Evolutionary conservation across 2,888 invertebrate genomes (phyloP).

Genomic region (Villa cingulata): DNA sequence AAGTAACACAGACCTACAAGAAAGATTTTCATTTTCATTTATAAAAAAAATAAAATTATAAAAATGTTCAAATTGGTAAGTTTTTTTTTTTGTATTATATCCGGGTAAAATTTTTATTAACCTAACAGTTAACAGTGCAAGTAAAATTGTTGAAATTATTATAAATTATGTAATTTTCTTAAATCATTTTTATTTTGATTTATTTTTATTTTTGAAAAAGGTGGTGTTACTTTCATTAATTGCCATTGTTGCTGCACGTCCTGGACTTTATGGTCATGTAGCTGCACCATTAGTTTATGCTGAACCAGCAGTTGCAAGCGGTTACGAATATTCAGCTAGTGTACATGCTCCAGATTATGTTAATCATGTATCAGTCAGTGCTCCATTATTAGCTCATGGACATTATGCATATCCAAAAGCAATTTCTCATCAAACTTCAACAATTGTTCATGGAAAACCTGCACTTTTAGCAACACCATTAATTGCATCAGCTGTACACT

Average conservation of each 20-base stretch:
- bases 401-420: slow-evolving; percentile 22
- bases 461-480: background rate
- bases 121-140: too few species aligned
- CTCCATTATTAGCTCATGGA: background rate
- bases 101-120: too few species aligned
- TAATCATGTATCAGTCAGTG: slow-evolving; percentile 29
- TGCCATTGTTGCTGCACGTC: slow-evolving; percentile 18
- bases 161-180: background rate
- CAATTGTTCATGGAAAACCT: slow-evolving; percentile 34
- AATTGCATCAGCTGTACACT: slow-evolving; percentile 12
- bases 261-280: slow-evolving; percentile 6
- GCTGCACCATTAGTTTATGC: slow-evolving; percentile 5
- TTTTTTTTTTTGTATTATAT: background rate
- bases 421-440: slow-evolving; percentile 42
- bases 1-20: slow-evolving; percentile 7
- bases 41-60: background rate
- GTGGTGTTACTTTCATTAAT: slow-evolving; percentile 23
- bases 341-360: slow-evolving; percentile 19
- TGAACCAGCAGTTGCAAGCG: slow-evolving; percentile 11
- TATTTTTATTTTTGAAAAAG: slow-evolving; percentile 8
- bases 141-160: too few species aligned
- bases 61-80: slow-evolving; percentile 18
- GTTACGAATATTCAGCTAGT: slow-evolving; percentile 20
- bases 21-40: background rate
- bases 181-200: background rate